Base-by-base conservation (phyloP, 2,113 vertebrate genomes). In the Illadopsis cleaveri region DNA sequence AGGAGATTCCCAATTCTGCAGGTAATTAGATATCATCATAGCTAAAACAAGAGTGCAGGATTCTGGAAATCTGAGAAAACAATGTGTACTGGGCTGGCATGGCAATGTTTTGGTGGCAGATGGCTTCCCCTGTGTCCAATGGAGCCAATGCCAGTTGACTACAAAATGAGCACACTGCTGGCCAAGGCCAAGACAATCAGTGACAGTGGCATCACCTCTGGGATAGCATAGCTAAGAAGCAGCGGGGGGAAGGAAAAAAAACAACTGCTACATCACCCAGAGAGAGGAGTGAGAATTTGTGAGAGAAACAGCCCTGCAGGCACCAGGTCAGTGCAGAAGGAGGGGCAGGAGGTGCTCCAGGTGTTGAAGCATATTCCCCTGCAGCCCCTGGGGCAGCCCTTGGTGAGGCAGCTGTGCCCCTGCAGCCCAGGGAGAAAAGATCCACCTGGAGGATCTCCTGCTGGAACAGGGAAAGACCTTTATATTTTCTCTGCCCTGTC, bases 11-110 rank as follows among this genome's bases (percentile, higher is more conserved):
- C 21, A 9, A 10, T 76, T 93, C 68, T 54, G 53, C n/a, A 68
- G 85, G 40, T 70, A 85, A 93, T 68, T 81, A 60, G 77, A 69
- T 85, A 66, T 35, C 79, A 25, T 85, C 64, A 64, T 70, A 40
- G 58, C 92, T 96, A 72, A 85, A 48, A 17, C 57, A 35, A 66
- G 31, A 72, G 27, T 6, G 3, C 24, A 78, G 48, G 51, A 31
- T 33, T 31, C 40, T 72, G 45, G n/a, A 73, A 82, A 75, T 45
- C 40, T 84, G 65, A 60, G 40, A 44, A 82, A 75, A 60, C 42
- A 56, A 3, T 9, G 8, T n/a, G 19, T 38, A 7, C 30, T 57
- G 20, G 44, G 33, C 18, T 51, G 21, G 11, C 44, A n/a, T 35
- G 44, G 65, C 33, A 65, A 51, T 5, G 44, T 45, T 78, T 64